Conservation (phyloP, 2,797 vertebrate species). For the Anniella stebbinsi region DNA sequence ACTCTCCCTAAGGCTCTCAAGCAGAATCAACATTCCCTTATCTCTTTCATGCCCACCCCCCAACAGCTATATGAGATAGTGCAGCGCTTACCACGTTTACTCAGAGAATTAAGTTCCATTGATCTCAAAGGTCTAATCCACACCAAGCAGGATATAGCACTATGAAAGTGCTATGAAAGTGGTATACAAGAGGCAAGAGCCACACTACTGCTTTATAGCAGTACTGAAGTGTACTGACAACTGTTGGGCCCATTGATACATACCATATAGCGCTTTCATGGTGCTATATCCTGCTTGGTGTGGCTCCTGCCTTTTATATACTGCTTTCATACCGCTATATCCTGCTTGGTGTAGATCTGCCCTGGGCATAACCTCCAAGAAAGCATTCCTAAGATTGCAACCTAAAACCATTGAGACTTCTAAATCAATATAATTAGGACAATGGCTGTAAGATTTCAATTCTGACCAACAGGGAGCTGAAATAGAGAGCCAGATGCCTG, state of each 20-base stretch:
- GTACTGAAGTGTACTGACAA: no score
- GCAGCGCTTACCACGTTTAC: neutral
- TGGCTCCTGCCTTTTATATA: no score
- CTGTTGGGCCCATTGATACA: no score
- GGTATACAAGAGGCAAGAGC: no score
- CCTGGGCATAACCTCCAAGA: neutral
- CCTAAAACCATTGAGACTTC: neutral
- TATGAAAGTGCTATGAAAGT: no score
- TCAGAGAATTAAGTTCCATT: neutral
- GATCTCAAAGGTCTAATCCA: no score
- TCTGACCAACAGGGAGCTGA: neutral
- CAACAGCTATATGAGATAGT: neutral
- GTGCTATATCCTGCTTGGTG: no score
- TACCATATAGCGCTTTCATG: no score
- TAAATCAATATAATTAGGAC: neutral
- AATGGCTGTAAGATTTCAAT: neutral
- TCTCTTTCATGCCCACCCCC: neutral
- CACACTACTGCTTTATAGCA: no score
- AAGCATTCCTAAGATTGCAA: neutral
- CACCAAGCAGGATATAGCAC: no score
- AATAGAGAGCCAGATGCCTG: neutral
- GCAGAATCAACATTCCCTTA: neutral
- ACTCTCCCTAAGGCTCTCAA: neutral
- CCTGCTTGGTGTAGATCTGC: no score
- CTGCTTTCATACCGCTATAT: no score